These are phyloP conservation scores for Drosophila dives DNA, from an alignment of 2,888 invertebrate species.

Conservation along the genomic window DNA sequence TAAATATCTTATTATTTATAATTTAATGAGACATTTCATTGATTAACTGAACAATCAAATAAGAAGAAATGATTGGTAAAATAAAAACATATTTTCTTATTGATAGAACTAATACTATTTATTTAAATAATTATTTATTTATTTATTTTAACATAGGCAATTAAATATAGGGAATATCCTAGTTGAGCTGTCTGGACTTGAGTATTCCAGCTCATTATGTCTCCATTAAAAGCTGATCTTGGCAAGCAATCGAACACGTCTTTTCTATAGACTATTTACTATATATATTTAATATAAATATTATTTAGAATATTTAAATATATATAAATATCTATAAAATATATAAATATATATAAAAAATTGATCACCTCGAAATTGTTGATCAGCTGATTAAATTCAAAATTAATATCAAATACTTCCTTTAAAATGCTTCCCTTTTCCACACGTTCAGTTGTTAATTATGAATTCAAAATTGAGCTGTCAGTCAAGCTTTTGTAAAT, in stretches of 20 bases:
- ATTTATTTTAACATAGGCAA: too few relatives aligned
- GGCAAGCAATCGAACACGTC: neutral
- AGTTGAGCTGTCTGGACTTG: neutral
- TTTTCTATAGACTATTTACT: neutral
- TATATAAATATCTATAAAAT: too few relatives aligned
- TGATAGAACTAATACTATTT: too few relatives aligned
- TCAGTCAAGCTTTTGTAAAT: constrained; percentile 55
- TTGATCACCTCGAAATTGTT: neutral
- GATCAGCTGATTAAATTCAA: neutral
- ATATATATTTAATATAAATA: too few relatives aligned
- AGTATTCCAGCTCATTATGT: neutral
- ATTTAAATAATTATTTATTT: too few relatives aligned
- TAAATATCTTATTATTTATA: neutral
- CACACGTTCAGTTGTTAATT: constrained; percentile 4
- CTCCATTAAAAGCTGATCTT: neutral
- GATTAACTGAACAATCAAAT: neutral
- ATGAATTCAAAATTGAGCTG: constrained; percentile 35
- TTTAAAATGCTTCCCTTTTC: neutral
- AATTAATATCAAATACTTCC: constrained; percentile 17
- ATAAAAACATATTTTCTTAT: too few relatives aligned
- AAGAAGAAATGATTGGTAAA: neutral
- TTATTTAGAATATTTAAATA: too few relatives aligned
- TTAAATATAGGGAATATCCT: neutral
- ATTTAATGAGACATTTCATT: neutral
- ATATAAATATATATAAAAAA: neutral